Evolutionary conservation across 2,113 vertebrate genomes (phyloP), one percentile per base, ranked within the genome.

Genomic region (Epinephelus moara): DNA sequence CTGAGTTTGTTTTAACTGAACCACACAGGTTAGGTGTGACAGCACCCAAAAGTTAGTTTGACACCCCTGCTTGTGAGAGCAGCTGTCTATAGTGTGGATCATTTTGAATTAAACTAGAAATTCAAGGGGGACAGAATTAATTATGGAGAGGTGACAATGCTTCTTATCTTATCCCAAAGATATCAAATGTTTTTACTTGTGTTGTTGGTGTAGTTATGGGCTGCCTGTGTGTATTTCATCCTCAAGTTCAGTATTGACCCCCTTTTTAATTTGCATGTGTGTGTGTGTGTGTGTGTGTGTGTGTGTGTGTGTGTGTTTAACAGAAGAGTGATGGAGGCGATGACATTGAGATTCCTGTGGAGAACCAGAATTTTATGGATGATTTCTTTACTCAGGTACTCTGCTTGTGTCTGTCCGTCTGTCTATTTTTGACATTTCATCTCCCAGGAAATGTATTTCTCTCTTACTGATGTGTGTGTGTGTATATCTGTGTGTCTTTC

Each of bases 361-460:
- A 98, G 87, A 97, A 95, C 70, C 95, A 96, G 0, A 96, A 96
- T 0, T 99, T 98, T 88, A 98, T 99, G 97, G 97, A 99, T 1
- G 97, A 98, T 73, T 99, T 99, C 92, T 99, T 99, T 68, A 74
- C 95, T 0, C 97, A 98, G 96, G 98, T 98, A 85, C 85, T 56
- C 3, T 40, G 10, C 63, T 9, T 40, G 1, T 75, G 30, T 30
- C 4, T 30, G 53, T 78, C 25, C 14, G 6, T 70, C 50, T 47
- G 0, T 70, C 50, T 47, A 0, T 30, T 27, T 1, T 37, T 17
- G n/a, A 42, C 15, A 27, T 55, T 27, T 55, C 0, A 27, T 27
- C 27, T 27, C 27, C 3, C 27, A 25, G 4, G 14, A 6, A 15
- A 15, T 1, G 3, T 4, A 3, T 75, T 50, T 30, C 2, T 25